Conservation (phyloP, 2,113 vertebrate genomes). For the Aphyosemion australe region DNA sequence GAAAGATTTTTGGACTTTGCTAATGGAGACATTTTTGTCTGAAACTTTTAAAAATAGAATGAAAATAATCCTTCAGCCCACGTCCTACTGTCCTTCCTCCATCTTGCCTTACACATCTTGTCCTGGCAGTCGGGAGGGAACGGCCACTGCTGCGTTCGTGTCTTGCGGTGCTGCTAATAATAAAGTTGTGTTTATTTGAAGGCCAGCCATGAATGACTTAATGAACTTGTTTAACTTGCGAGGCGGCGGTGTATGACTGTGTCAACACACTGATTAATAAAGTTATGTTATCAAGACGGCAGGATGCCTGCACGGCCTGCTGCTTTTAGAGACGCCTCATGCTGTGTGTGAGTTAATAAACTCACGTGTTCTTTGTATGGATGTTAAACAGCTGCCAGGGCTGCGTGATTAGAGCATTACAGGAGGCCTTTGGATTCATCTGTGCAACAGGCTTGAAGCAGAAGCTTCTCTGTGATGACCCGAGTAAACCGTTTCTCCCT, state of each 20-base stretch:
- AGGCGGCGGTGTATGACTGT: constrained; percentile 45
- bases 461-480: constrained; percentile 48
- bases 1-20: too few species aligned
- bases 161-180: constrained; percentile 40
- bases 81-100: neutral
- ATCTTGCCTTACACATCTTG: constrained; percentile 15
- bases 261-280: constrained; percentile 68
- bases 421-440: constrained; percentile 56
- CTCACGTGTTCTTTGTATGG: constrained; percentile 62
- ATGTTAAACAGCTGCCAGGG: constrained; percentile 47
- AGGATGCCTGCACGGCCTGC: constrained; percentile 50
- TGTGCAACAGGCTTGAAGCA: constrained; percentile 38
- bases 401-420: constrained; percentile 42
- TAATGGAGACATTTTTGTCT: too few species aligned
- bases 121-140: constrained; percentile 15
- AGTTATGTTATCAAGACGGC: constrained; percentile 64
- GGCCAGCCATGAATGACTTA: constrained; percentile 36
- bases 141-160: constrained; percentile 39
- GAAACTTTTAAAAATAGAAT: neutral
- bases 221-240: constrained; percentile 58
- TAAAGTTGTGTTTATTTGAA: constrained; percentile 63
- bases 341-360: constrained; percentile 71
- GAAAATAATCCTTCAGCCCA: neutral
- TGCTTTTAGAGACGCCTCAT: constrained; percentile 61
- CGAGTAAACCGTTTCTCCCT: constrained; percentile 16